phyloP scores from a whole-genome alignment of 2,888 invertebrate species.

The Disparrhopalites patrizii region DNA sequence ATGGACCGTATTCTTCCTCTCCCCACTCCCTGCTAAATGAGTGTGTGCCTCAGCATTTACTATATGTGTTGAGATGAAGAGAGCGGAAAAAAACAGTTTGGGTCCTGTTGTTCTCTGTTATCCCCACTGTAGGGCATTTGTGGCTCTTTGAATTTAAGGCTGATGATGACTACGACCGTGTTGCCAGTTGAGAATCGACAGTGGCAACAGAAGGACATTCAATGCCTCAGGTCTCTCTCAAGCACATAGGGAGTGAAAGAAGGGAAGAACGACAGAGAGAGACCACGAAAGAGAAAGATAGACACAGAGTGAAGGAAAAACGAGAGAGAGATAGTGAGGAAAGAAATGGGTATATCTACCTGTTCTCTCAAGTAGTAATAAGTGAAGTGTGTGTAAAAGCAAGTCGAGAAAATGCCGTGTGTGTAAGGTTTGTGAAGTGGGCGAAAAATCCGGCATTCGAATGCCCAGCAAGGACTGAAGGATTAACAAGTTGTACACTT shows the following conservation, averaged over 20 bases:
- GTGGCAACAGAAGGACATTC: conserved; percentile 25
- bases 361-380: no score
- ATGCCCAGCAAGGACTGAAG: conserved; percentile 24
- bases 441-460: conserved; percentile 31
- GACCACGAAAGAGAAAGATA: no score
- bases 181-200: conserved; percentile 18
- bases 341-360: no score
- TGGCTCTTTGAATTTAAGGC: not conserved
- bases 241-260: not conserved
- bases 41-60: not conserved
- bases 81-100: not conserved
- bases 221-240: conserved; percentile 16
- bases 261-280: not conserved
- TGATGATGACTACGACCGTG: conserved; percentile 15
- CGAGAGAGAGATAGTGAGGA: no score
- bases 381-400: no score
- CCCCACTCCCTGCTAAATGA: no score
- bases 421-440: conserved; percentile 23
- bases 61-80: not conserved
- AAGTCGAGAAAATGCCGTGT: no score
- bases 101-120: no score
- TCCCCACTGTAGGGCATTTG: conserved; percentile 1
- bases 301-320: no score
- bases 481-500: conserved; percentile 20
- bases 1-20: no score